phyloP scores from a whole-genome alignment of 92 coral and sea anemone genomes.

The Phenganax stokvisi region DNA sequence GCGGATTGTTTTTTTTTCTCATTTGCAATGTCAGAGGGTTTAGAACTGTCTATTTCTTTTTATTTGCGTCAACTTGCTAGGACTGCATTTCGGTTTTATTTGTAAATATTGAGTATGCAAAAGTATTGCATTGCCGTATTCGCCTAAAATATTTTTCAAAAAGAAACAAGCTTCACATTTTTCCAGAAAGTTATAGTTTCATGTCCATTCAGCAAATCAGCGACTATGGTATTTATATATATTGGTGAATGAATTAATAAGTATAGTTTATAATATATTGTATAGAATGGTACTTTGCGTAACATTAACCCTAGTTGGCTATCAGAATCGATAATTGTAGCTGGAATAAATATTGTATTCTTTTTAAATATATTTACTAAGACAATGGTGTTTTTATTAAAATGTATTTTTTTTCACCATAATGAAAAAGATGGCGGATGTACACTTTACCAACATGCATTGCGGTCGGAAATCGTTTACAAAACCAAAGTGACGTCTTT shows the following conservation, averaged over 20 bases:
- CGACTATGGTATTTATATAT: conserved; percentile 1
- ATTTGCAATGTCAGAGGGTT: background rate
- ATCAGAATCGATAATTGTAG: background rate
- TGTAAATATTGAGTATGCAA: conserved; percentile 7
- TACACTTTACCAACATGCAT: too few species aligned
- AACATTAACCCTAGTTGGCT: background rate
- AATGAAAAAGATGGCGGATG: too few species aligned
- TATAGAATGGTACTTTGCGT: background rate
- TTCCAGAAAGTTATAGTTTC: background rate
- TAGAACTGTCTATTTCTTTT: background rate
- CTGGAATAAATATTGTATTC: background rate
- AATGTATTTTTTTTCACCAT: background rate
- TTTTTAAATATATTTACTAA: conserved; percentile 14
- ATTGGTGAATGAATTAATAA: background rate
- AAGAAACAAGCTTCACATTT: background rate
- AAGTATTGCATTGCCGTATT: background rate
- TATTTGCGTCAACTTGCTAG: background rate
- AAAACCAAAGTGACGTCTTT: too few species aligned
- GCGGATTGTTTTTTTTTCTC: background rate
- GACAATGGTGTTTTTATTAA: background rate
- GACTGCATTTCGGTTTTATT: background rate
- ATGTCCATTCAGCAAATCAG: background rate
- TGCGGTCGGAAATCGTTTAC: too few species aligned
- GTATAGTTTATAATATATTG: conserved; percentile 17
- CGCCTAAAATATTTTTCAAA: background rate